These are phyloP conservation scores for Prolemur simus DNA, from an alignment of 2,113 vertebrate genomes.

Conservation along the genomic window DNA sequence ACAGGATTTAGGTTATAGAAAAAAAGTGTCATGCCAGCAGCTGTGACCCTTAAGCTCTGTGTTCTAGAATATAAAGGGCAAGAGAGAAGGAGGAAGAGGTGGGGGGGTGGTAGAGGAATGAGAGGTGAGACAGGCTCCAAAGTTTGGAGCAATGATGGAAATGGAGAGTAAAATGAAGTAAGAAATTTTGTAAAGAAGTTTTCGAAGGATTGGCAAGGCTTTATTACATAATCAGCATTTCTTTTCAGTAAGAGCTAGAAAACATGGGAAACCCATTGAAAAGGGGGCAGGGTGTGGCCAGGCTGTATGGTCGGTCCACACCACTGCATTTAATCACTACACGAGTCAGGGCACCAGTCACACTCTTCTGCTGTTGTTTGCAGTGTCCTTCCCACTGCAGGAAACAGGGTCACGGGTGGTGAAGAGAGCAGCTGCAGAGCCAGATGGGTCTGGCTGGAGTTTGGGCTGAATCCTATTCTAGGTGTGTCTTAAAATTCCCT, in stretches of 20 bases:
- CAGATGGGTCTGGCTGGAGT: background rate
- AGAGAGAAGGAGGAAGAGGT: background rate
- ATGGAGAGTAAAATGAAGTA: background rate
- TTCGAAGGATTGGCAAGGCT: background rate
- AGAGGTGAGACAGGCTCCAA: background rate
- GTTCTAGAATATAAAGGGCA: background rate
- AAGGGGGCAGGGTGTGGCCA: background rate
- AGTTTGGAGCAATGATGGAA: background rate
- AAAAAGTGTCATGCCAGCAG: background rate
- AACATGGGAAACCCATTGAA: background rate
- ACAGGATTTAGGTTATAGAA: background rate
- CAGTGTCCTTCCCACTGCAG: background rate
- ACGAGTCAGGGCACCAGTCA: background rate
- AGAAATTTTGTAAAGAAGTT: background rate
- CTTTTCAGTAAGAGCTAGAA: background rate
- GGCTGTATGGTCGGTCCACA: background rate
- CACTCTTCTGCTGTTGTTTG: background rate
- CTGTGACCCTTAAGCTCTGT: background rate
- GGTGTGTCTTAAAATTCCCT: background rate
- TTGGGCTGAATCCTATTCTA: background rate
- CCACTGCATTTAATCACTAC: background rate
- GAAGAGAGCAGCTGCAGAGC: rapidly evolving
- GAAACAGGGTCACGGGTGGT: background rate
- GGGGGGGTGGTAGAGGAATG: background rate
- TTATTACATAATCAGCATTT: background rate